Conservation (phyloP, 2,888 invertebrate genomes). For the Pterostichus madidus region DNA sequence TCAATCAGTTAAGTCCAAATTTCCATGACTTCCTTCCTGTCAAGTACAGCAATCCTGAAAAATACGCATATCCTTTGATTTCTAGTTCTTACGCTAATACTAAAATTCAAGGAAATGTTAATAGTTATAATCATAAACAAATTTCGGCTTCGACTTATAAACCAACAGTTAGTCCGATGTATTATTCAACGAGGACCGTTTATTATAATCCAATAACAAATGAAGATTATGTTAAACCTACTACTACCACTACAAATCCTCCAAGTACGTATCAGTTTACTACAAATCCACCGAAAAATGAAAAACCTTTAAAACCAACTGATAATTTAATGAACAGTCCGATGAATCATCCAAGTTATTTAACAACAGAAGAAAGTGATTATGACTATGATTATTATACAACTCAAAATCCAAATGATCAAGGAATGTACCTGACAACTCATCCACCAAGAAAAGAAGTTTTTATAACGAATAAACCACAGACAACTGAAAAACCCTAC, state of each 20-base stretch:
- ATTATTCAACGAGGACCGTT: slow-evolving; percentile 72
- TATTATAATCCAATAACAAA: slow-evolving; percentile 70
- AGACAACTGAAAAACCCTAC: slow-evolving; percentile 75
- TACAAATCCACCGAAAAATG: slow-evolving; percentile 69
- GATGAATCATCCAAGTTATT: slow-evolving; percentile 74
- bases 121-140: slow-evolving; percentile 78
- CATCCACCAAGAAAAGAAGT: slow-evolving; percentile 63
- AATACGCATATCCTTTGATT: slow-evolving; percentile 84
- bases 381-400: slow-evolving; percentile 70
- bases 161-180: slow-evolving; percentile 75
- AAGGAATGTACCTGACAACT: slow-evolving; percentile 72
- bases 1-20: slow-evolving; percentile 82
- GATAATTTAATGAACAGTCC: slow-evolving; percentile 73
- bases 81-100: slow-evolving; percentile 86
- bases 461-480: slow-evolving; percentile 69
- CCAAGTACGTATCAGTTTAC: slow-evolving; percentile 69
- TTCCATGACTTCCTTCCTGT: slow-evolving; percentile 85
- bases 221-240: slow-evolving; percentile 70
- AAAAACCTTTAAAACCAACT: slow-evolving; percentile 68
- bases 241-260: slow-evolving; percentile 71
- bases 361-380: slow-evolving; percentile 71
- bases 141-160: slow-evolving; percentile 74
- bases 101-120: slow-evolving; percentile 84
- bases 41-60: slow-evolving; percentile 82
- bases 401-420: slow-evolving; percentile 69